These are phyloP conservation scores for Aspidoscelis tigris DNA, from an alignment of 2,113 vertebrate species.

Conservation along the genomic window DNA sequence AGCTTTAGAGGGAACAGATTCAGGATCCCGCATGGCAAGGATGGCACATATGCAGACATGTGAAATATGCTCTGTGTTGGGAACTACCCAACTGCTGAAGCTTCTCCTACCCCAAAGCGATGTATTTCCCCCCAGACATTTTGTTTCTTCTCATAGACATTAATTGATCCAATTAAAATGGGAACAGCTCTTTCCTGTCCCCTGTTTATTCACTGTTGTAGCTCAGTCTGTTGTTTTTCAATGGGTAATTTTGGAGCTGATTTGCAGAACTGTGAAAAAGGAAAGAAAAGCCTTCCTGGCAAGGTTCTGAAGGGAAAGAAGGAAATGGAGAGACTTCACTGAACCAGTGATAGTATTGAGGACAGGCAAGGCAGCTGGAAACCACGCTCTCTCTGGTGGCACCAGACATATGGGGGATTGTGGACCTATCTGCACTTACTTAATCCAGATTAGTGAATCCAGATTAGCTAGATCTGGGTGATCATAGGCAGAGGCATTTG, in stretches of 20 bases:
- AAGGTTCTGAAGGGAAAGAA: constrained; percentile 3
- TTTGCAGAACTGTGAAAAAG: neutral
- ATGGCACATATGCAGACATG: neutral
- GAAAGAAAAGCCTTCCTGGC: neutral
- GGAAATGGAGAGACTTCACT: neutral
- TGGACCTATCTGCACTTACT: too few relatives aligned
- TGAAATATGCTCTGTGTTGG: constrained; percentile 30
- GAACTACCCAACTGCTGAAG: neutral
- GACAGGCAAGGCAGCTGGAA: constrained; percentile 8
- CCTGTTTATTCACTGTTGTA: constrained; percentile 15
- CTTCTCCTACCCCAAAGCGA: neutral
- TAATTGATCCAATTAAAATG: constrained; percentile 26
- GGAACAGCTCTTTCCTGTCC: neutral
- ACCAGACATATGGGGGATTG: neutral
- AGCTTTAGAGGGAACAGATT: constrained; percentile 4
- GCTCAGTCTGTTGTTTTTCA: neutral
- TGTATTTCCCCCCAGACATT: neutral
- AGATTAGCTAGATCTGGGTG: too few relatives aligned
- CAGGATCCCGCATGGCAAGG: neutral
- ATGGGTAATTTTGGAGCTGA: neutral
- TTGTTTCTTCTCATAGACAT: neutral
- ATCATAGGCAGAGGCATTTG: too few relatives aligned
- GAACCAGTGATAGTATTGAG: neutral
- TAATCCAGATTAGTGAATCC: too few relatives aligned
- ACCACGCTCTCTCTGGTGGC: neutral